Evolutionary conservation across 37 sponge, comb jelly and placozoan genomes (phyloP).

Genomic region (Dysidea cf. avara): DNA sequence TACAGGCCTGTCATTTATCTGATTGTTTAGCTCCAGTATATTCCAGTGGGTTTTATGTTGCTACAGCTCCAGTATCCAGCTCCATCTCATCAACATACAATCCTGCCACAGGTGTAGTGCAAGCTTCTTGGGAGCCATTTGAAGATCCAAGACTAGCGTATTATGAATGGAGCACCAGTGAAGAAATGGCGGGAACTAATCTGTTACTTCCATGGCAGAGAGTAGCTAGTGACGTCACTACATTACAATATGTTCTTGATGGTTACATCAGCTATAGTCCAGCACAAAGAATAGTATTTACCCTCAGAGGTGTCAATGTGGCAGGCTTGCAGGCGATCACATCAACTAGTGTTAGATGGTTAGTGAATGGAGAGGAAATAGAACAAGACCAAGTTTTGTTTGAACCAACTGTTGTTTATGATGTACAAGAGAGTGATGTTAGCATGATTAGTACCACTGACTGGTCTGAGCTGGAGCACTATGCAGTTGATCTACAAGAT

Average conservation of each 20-base stretch:
- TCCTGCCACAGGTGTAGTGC: constrained; percentile 19
- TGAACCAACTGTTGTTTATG: constrained; percentile 30
- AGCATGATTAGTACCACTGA: neutral
- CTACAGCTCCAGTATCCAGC: constrained; percentile 18
- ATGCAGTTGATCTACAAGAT: constrained; percentile 10
- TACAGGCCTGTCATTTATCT: constrained; percentile 36
- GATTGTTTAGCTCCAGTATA: constrained; percentile 56
- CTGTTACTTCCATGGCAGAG: constrained; percentile 32
- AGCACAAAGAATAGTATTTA: neutral
- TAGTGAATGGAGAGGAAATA: constrained; percentile 1
- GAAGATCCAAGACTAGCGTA: constrained; percentile 4
- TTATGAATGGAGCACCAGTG: constrained; percentile 52
- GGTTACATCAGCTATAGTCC: neutral
- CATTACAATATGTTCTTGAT: neutral
- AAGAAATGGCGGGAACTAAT: neutral
- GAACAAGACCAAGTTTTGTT: constrained; percentile 1
- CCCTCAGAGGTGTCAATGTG: constrained; percentile 27
- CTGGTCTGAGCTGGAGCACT: constrained; percentile 33
- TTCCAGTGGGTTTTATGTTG: constrained; percentile 50
- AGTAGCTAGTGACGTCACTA: neutral
- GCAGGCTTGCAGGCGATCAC: constrained; percentile 18
- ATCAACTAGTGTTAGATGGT: neutral
- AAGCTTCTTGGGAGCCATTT: constrained; percentile 43
- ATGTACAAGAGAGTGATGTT: constrained; percentile 20
- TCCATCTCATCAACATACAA: constrained; percentile 30